phyloP scores from a whole-genome alignment of 1,140 invertebrate species.

The Aphaenogaster ashmeadi region DNA sequence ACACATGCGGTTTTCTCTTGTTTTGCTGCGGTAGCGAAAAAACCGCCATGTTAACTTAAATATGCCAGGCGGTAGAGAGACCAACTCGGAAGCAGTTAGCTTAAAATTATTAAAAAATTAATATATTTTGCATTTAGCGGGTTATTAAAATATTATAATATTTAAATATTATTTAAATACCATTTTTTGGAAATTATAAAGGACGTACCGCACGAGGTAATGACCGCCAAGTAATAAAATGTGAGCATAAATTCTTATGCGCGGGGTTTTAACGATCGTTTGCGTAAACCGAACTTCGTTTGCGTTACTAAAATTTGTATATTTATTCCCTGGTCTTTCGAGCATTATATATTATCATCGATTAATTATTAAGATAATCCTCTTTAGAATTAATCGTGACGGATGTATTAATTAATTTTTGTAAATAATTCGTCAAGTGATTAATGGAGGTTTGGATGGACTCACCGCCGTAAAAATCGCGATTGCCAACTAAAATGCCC shows the following conservation, averaged over 20 bases:
- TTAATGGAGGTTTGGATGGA: slow-evolving; percentile 82
- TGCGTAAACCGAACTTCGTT: neutral
- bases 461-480: neutral
- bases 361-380: slow-evolving; percentile 35
- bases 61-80: neutral
- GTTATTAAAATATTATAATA: slow-evolving; percentile 29
- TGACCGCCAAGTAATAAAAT: neutral
- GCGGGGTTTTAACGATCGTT: neutral
- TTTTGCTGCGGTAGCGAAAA: slow-evolving; percentile 16
- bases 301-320: slow-evolving; percentile 55
- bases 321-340: slow-evolving; percentile 67
- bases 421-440: slow-evolving; percentile 78
- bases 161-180: slow-evolving; percentile 17
- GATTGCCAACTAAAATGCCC: neutral
- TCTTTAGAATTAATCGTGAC: slow-evolving; percentile 57
- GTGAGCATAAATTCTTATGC: neutral
- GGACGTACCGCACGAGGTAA: neutral
- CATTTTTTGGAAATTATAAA: neutral
- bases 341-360: slow-evolving; percentile 35
- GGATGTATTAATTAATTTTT: slow-evolving; percentile 70
- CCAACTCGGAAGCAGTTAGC: neutral
- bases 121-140: slow-evolving; percentile 27
- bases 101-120: slow-evolving; percentile 19
- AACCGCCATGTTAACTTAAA: slow-evolving; percentile 20
- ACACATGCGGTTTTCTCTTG: slow-evolving; percentile 33